A percentile compares a stretch with the other conserved stretches of the same genome.
Conservation (phyloP, 1,140 invertebrate species). For the Liolophura sinensis region DNA sequence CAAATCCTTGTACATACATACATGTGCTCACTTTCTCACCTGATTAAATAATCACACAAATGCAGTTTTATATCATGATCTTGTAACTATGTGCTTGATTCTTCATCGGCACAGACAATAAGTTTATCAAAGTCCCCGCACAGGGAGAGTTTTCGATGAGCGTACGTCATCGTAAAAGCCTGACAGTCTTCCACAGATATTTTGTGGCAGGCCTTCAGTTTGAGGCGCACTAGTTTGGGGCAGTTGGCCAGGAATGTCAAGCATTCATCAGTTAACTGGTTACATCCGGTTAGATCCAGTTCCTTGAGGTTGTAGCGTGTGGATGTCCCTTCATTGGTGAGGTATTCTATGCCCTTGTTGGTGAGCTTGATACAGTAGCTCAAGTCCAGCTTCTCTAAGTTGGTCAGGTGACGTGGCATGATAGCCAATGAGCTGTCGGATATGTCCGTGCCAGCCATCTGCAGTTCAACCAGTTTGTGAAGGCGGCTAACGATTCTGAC, state of each 20-base stretch:
- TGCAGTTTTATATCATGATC: too few species aligned
- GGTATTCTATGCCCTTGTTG: constrained; percentile 84
- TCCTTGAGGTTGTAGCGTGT: constrained; percentile 61
- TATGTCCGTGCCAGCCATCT: constrained; percentile 83
- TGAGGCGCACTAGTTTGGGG: constrained; percentile 24
- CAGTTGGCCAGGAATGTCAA: constrained; percentile 72
- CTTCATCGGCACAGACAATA: too few species aligned
- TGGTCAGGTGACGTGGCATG: constrained; percentile 76
- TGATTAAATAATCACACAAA: too few species aligned
- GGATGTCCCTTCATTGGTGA: constrained; percentile 69
- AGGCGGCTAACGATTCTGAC: constrained; percentile 81
- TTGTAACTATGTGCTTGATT: too few species aligned
- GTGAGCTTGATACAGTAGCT: constrained; percentile 85
- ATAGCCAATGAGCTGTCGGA: constrained; percentile 84
- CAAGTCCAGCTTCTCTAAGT: constrained; percentile 75
- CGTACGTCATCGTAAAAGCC: too few species aligned
- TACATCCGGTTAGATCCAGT: constrained; percentile 80
- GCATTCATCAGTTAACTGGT: constrained; percentile 78
- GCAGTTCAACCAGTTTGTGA: constrained; percentile 73
- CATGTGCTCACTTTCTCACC: too few species aligned
- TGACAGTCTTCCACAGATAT: constrained; percentile 4
- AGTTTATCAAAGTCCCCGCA: too few species aligned
- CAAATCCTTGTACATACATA: too few species aligned
- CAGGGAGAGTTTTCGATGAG: too few species aligned
- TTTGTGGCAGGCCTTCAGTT: constrained; percentile 20